Evolutionary conservation across 2,797 vertebrate genomes (phyloP), one percentile per base, ranked within the genome.

Genomic region (Lepidocolaptes lacrymiger): DNA sequence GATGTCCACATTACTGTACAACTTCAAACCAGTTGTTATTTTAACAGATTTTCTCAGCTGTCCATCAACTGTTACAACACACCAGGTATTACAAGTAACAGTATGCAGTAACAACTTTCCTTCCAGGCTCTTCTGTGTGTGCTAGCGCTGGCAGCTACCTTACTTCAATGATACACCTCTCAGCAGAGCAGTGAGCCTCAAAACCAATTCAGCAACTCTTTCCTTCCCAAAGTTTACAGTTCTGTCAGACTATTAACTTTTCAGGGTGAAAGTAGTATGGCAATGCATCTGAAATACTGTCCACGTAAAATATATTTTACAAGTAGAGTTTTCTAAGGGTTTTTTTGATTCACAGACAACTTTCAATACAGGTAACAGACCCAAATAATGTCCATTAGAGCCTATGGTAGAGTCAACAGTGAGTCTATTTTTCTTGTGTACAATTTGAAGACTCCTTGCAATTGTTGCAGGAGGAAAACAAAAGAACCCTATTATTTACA

Each of bases 371-470:
- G 23, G 18, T 6, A 74, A 71, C 7, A 74, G 20, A 67, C 6
- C 1, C 26, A 64, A 22, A 55, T 11, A 20, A 2, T 66, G 6
- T 22, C 89, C 61, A 16, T 56, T 23, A 28, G 3, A 84, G 12
- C 13, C 20, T 41, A 24, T 0, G 1, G 23, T 23, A 75, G 9
- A 64, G 16, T 3, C 12, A 59, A 41, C 0, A n/a, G 1, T 4
- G 12, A 84, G n/a, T n/a, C 27, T 2, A 13, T 75, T 79, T 78
- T 58, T 68, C 34, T 24, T 49, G 12, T 5, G 9, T 24, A 62
- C 7, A n/a, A 22, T 49, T 30, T 72, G 11, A 76, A 51, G 26
- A 87, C 2, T 1, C 26, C 41, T 55, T 79, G 54, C 3, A 76
- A 54, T 7, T 52, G 27, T 4, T 49, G 43, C 28, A 92, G 12